A percentile compares a stretch with the other conserved stretches of the same genome.
Conservation (phyloP, 2,797 vertebrate species). For the Aldrovandia affinis region DNA sequence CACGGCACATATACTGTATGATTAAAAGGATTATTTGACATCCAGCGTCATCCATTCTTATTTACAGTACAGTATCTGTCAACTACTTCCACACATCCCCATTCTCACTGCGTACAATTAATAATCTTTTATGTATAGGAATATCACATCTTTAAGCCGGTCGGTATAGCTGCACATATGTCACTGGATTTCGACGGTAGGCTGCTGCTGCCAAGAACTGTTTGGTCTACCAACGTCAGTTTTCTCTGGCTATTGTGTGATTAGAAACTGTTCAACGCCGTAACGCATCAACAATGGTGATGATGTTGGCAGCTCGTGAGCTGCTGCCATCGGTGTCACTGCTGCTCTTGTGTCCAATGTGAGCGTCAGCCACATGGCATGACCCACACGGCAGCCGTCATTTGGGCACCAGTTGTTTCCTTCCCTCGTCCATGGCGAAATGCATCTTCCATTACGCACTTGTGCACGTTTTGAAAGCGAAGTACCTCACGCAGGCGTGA, state of each 20-base stretch:
- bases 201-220: neutral
- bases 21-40: constrained; percentile 8
- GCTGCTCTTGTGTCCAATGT: neutral
- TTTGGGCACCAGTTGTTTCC: too few species aligned
- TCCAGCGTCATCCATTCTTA: neutral
- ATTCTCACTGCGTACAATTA: neutral
- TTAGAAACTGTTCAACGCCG: constrained; percentile 12
- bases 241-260: constrained; percentile 18
- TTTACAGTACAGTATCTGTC: neutral
- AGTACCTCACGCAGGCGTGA: neutral
- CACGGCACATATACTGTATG: neutral
- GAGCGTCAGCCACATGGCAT: constrained; percentile 7
- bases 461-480: too few species aligned
- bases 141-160: constrained; percentile 3
- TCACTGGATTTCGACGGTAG: neutral
- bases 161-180: neutral
- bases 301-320: neutral
- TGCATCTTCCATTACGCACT: too few species aligned
- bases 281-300: constrained; percentile 1
- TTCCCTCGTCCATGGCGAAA: too few species aligned
- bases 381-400: too few species aligned
- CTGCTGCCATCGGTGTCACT: constrained; percentile 2
- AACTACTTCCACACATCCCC: neutral
- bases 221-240: neutral
- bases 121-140: constrained; percentile 13